Percentiles rank a stretch among this genome's conserved stretches.
phyloP scores from a whole-genome alignment of 2,113 vertebrate genomes.

The Zosterops hypoxanthus region DNA sequence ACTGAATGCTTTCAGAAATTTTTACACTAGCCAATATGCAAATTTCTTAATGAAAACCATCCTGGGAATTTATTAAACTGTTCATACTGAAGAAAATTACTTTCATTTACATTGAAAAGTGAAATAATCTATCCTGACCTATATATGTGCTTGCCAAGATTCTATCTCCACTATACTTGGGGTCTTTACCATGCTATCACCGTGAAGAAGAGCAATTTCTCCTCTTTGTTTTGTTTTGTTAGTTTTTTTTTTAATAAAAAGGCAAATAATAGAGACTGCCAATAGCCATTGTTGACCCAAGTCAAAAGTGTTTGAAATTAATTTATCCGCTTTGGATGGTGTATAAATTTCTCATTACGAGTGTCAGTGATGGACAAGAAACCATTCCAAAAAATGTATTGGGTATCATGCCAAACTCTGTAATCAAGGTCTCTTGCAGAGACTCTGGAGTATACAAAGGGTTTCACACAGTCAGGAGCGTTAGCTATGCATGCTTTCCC shows the following conservation, averaged over 20 bases:
- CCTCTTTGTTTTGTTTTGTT: background rate
- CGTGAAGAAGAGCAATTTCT: constrained; percentile 64
- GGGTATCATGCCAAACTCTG: constrained; percentile 87
- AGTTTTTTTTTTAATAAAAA: constrained; percentile 79
- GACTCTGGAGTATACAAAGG: constrained; percentile 86
- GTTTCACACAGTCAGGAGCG: constrained; percentile 86
- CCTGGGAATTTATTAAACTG: constrained; percentile 55
- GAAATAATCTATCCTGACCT: constrained; percentile 54
- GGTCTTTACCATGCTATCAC: constrained; percentile 64
- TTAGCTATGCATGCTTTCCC: constrained; percentile 97
- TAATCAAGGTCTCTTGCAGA: constrained; percentile 86
- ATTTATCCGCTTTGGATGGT: constrained; percentile 86
- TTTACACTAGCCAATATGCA: constrained; percentile 61
- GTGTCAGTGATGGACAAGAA: constrained; percentile 86
- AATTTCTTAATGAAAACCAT: constrained; percentile 66
- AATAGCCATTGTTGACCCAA: constrained; percentile 83
- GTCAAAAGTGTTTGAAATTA: constrained; percentile 93
- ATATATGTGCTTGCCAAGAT: constrained; percentile 53
- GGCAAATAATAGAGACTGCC: constrained; percentile 85
- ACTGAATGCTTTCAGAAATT: constrained; percentile 51
- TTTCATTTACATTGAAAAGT: constrained; percentile 61
- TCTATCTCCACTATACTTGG: constrained; percentile 25
- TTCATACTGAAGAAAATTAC: constrained; percentile 49
- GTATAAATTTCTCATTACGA: constrained; percentile 91
- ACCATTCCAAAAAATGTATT: constrained; percentile 83